Evolutionary conservation across 2,797 vertebrate species (phyloP).

Genomic region (Girardinus metallicus): DNA sequence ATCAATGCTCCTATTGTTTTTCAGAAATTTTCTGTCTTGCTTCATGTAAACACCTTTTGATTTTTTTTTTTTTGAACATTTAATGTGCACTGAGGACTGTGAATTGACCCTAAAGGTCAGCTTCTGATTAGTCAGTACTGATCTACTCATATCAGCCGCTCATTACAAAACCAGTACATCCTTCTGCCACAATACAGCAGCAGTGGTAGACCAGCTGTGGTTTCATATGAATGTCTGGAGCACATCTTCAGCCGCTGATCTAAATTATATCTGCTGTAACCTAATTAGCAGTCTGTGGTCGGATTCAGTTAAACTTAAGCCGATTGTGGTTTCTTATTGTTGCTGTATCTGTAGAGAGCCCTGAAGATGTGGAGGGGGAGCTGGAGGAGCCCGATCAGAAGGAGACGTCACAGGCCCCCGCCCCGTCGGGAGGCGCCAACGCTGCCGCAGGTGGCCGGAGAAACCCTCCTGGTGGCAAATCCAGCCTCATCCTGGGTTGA

Average conservation of each 20-base stretch:
- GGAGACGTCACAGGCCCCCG: constrained; percentile 66
- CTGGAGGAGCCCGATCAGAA: constrained; percentile 60
- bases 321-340: neutral
- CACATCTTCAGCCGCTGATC: neutral
- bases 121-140: neutral
- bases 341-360: constrained; percentile 51
- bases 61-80: neutral
- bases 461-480: constrained; percentile 97
- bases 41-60: neutral
- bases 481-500: constrained; percentile 96
- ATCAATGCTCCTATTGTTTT: neutral
- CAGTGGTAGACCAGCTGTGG: neutral
- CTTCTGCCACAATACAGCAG: neutral
- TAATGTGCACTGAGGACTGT: neutral
- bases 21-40: neutral
- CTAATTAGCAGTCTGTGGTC: neutral
- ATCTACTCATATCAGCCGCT: neutral
- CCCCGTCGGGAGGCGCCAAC: constrained; percentile 66
- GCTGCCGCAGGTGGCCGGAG: constrained; percentile 79
- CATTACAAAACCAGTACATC: neutral
- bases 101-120: neutral
- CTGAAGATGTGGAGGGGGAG: constrained; percentile 69
- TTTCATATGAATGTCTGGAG: neutral
- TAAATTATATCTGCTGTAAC: neutral
- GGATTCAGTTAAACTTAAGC: neutral